Percentiles rank a stretch among this genome's conserved stretches.
These are phyloP conservation scores for Chrysotoxum bicinctum DNA, from an alignment of 2,888 invertebrate genomes.

Conservation along the genomic window DNA sequence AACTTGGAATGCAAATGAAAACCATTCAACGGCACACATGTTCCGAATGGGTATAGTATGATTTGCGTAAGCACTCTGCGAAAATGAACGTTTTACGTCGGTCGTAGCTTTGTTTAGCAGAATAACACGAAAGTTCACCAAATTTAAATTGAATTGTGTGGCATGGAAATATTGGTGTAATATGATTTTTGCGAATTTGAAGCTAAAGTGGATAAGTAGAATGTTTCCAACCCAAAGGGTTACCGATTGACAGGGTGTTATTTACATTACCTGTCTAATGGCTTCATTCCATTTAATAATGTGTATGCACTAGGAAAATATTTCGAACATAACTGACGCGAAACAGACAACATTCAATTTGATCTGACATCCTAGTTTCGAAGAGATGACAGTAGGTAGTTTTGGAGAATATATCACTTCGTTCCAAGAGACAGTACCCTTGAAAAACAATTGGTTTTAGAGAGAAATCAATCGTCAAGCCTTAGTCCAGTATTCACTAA, in stretches of 20 bases:
- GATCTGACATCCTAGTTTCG: too few species aligned
- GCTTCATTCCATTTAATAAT: neutral
- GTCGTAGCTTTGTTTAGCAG: neutral
- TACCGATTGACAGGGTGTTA: neutral
- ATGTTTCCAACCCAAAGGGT: neutral
- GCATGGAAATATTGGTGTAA: conserved; percentile 11
- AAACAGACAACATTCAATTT: too few species aligned
- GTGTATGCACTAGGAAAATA: too few species aligned
- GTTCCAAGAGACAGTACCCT: too few species aligned
- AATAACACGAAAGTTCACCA: neutral
- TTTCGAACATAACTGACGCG: too few species aligned
- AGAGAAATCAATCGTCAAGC: too few species aligned
- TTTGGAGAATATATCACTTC: too few species aligned
- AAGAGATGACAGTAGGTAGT: too few species aligned
- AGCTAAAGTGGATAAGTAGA: neutral
- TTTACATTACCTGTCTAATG: neutral
- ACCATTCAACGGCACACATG: neutral
- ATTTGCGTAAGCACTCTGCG: neutral
- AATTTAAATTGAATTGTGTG: conserved; percentile 25
- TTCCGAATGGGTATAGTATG: neutral
- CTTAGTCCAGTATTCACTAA: too few species aligned
- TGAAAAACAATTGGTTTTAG: too few species aligned
- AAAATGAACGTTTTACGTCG: neutral
- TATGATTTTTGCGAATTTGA: neutral
- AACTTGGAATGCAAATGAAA: neutral